These are phyloP conservation scores for Brachionus sp. DNA, from an alignment of 1,140 invertebrate genomes.

Conservation along the genomic window DNA sequence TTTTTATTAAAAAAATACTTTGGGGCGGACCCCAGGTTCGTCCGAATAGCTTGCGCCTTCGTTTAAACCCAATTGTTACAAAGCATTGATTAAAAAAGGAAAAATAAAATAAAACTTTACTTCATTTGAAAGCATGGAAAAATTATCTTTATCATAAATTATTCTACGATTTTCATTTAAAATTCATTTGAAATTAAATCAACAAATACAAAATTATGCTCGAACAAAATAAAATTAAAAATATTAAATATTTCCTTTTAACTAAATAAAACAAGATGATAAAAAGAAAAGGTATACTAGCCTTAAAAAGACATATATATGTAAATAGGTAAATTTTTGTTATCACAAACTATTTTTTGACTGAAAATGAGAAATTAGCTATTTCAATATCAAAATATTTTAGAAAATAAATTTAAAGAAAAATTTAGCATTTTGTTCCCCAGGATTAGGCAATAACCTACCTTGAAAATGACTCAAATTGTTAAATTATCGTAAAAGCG, in stretches of 20 bases:
- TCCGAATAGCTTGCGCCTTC: too few species aligned
- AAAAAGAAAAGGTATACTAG: not conserved
- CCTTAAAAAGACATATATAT: not conserved
- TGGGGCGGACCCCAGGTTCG: too few species aligned
- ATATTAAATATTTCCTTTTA: not conserved
- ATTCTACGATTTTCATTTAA: not conserved
- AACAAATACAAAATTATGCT: not conserved
- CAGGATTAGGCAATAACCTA: not conserved
- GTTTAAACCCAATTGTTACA: too few species aligned
- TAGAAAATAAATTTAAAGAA: not conserved
- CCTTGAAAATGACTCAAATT: not conserved
- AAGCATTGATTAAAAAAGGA: too few species aligned
- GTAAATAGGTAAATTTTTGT: not conserved
- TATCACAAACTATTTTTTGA: not conserved
- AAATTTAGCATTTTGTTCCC: not conserved
- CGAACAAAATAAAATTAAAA: not conserved
- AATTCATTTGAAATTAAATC: not conserved
- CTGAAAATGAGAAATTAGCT: not conserved
- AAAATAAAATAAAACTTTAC: too few species aligned
- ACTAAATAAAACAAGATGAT: not conserved
- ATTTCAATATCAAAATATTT: not conserved
- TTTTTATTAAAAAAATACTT: too few species aligned
- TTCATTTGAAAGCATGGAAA: not conserved
- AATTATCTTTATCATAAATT: not conserved
- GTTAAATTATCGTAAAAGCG: not conserved